phyloP scores from a whole-genome alignment of 2,888 invertebrate species.

The Diadegma fenestrale region DNA sequence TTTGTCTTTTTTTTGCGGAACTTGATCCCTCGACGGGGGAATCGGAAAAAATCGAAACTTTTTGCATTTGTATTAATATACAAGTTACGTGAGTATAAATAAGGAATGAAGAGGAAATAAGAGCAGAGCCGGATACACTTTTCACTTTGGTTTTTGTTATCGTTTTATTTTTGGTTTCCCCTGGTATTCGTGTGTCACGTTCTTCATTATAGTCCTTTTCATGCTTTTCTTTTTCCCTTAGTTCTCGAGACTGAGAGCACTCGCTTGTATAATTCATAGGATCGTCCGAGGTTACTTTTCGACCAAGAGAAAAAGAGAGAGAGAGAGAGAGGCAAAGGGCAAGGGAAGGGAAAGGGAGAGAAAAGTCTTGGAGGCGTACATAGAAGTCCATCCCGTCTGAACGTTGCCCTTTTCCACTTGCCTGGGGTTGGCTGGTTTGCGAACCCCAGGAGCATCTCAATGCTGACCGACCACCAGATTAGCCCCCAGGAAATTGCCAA shows the following conservation, averaged over 20 bases:
- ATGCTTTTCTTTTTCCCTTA: conserved; percentile 67
- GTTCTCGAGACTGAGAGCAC: conserved; percentile 70
- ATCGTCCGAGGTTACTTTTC: conserved; percentile 80
- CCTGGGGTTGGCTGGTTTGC: conserved; percentile 68
- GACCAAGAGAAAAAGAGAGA: conserved; percentile 67
- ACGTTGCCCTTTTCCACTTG: conserved; percentile 58
- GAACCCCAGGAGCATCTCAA: conserved; percentile 82
- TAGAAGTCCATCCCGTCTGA: conserved; percentile 53
- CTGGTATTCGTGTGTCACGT: conserved; percentile 60
- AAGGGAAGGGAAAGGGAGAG: conserved; percentile 63
- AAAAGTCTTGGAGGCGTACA: conserved; percentile 58
- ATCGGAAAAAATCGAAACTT: background rate
- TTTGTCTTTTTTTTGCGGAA: background rate
- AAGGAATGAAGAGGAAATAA: conserved; percentile 21
- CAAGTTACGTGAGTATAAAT: conserved; percentile 26
- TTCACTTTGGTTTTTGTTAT: conserved; percentile 18
- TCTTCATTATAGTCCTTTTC: conserved; percentile 68
- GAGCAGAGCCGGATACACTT: conserved; percentile 24
- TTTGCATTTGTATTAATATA: conserved; percentile 23
- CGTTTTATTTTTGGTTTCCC: conserved; percentile 33
- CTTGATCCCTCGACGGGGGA: background rate
- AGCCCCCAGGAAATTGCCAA: conserved; percentile 85
- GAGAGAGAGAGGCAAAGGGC: conserved; percentile 63
- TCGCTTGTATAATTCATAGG: conserved; percentile 84
- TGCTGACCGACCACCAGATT: conserved; percentile 84